Evolutionary conservation across 2,113 vertebrate species (phyloP).

Genomic region (Trematocara macrostoma): DNA sequence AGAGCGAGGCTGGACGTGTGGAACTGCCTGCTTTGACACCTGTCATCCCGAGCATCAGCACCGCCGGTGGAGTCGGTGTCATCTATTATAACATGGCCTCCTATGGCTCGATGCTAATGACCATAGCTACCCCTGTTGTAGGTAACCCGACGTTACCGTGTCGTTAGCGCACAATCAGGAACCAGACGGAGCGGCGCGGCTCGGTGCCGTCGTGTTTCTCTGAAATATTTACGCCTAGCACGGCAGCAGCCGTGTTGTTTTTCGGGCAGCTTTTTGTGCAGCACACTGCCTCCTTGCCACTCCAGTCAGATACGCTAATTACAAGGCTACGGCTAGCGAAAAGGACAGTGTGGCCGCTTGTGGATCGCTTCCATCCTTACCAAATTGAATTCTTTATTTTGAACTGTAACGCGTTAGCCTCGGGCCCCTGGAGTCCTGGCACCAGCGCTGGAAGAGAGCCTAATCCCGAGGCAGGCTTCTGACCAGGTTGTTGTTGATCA

Average conservation of each 20-base stretch:
- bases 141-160: neutral
- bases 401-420: constrained; percentile 89
- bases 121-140: neutral
- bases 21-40: constrained; percentile 49
- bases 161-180: neutral
- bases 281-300: constrained; percentile 24
- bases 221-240: neutral
- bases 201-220: neutral
- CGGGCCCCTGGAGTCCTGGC: constrained; percentile 85
- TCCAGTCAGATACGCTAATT: constrained; percentile 55
- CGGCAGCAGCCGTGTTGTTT: constrained; percentile 13
- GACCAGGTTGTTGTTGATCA: constrained; percentile 84
- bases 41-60: constrained; percentile 61
- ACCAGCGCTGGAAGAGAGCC: constrained; percentile 82
- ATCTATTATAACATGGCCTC: constrained; percentile 60
- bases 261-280: constrained; percentile 43
- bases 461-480: constrained; percentile 71
- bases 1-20: neutral
- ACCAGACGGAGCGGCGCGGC: neutral
- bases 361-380: constrained; percentile 71
- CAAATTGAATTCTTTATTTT: constrained; percentile 95
- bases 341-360: constrained; percentile 22
- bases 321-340: constrained; percentile 54
- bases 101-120: constrained; percentile 43
- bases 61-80: constrained; percentile 26